These are phyloP conservation scores for Micronycteris hirsuta DNA, from an alignment of 2,113 vertebrate species.

Conservation along the genomic window DNA sequence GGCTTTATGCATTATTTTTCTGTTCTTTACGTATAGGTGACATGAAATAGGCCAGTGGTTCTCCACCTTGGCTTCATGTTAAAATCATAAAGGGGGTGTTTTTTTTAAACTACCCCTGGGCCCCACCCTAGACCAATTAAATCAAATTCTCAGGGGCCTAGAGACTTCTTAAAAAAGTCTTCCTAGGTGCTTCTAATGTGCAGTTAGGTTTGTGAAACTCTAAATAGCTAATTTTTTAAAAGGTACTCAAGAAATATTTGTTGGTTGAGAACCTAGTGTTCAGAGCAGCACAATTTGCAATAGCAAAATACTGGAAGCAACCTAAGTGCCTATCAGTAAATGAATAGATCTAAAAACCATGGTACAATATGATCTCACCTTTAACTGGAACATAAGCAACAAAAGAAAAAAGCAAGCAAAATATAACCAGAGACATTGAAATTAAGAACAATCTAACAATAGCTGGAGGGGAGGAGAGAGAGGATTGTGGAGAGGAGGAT, in stretches of 20 bases:
- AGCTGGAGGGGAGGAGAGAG: no score
- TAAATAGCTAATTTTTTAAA: neutral
- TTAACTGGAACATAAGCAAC: no score
- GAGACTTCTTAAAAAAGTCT: neutral
- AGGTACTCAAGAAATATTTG: conserved; percentile 21
- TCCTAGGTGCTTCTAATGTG: neutral
- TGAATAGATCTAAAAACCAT: no score
- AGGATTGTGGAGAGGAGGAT: no score
- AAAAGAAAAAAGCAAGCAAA: no score
- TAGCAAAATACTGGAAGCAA: no score
- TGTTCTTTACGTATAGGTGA: neutral
- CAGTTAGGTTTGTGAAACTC: conserved; percentile 10
- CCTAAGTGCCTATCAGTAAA: no score
- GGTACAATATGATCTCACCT: no score
- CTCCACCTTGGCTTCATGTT: neutral
- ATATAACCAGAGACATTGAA: no score
- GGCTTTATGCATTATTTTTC: conserved; percentile 9
- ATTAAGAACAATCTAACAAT: no score
- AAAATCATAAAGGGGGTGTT: neutral
- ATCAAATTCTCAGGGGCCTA: conserved; percentile 7
- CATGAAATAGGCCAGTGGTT: neutral
- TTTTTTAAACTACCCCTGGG: neutral
- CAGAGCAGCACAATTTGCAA: no score
- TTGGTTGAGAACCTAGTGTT: neutral
- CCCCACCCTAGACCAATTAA: conserved; percentile 28